Conservation (phyloP, 2,797 vertebrate genomes). For the Melanotaenia parkinsoni region DNA sequence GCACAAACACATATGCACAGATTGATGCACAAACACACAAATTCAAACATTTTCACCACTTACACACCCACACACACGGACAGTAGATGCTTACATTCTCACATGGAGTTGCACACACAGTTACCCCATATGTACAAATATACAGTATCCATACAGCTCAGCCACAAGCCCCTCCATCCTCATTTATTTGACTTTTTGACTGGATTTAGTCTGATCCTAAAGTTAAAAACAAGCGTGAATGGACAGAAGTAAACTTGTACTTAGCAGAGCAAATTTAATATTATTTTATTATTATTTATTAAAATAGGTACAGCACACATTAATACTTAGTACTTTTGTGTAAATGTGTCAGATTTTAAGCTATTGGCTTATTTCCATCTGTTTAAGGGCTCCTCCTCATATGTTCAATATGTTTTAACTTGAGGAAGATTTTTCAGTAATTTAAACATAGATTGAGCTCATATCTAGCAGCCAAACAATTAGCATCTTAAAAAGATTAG, state of each 20-base stretch:
- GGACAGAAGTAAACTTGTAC: neutral
- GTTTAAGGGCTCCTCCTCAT: too few species aligned
- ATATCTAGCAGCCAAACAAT: too few species aligned
- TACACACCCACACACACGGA: conserved; percentile 1
- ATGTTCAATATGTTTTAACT: too few species aligned
- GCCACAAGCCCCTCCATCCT: conserved; percentile 25
- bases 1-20: conserved; percentile 33
- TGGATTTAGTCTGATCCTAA: too few species aligned
- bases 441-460: too few species aligned
- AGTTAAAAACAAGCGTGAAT: too few species aligned
- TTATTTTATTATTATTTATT: too few species aligned
- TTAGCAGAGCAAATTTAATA: neutral
- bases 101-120: conserved; percentile 3
- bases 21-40: conserved; percentile 51
- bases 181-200: conserved; percentile 1
- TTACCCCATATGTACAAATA: conserved; percentile 2
- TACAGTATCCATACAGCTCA: neutral
- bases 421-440: neutral
- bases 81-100: conserved; percentile 30
- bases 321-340: too few species aligned
- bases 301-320: too few species aligned
- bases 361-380: too few species aligned
- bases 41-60: conserved; percentile 66
- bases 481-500: too few species aligned
- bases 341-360: too few species aligned